Evolutionary conservation across 2,797 vertebrate species (phyloP).

Genomic region (Loriculus beryllinus): DNA sequence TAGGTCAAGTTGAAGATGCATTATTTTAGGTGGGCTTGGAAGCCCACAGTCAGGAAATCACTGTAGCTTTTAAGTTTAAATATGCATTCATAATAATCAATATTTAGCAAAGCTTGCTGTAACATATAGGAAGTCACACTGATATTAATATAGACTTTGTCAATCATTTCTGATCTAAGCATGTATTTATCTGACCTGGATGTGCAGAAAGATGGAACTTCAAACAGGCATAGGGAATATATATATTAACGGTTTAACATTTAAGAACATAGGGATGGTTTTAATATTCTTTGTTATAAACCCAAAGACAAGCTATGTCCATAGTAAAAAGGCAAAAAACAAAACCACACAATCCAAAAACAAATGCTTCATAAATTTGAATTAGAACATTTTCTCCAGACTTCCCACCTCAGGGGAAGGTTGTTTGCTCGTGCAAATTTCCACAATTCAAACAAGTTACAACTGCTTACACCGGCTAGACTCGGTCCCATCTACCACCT

Average conservation of each 20-base stretch:
- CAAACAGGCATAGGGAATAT: not conserved
- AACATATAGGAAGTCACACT: not conserved
- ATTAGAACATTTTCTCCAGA: constrained; percentile 1
- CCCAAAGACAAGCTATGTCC: not conserved
- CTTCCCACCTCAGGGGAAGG: not conserved
- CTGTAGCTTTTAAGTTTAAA: not conserved
- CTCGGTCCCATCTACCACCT: constrained; percentile 28
- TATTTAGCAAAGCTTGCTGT: not conserved
- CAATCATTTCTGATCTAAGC: not conserved
- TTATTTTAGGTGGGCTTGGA: not conserved
- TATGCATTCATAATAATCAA: not conserved
- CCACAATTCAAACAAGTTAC: constrained; percentile 34
- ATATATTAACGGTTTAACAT: not conserved
- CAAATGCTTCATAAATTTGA: not conserved
- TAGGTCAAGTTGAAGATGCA: not conserved
- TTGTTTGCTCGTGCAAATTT: constrained; percentile 32
- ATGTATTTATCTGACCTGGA: not conserved
- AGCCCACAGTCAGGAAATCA: not conserved
- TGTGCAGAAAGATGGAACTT: not conserved
- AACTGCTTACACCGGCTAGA: constrained; percentile 36
- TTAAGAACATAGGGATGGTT: not conserved
- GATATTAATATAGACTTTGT: not conserved
- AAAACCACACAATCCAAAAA: not conserved
- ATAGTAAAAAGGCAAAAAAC: not conserved
- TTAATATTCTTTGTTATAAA: not conserved